Evolutionary conservation across 2,888 invertebrate species (phyloP).

Genomic region (Lottia scabra): DNA sequence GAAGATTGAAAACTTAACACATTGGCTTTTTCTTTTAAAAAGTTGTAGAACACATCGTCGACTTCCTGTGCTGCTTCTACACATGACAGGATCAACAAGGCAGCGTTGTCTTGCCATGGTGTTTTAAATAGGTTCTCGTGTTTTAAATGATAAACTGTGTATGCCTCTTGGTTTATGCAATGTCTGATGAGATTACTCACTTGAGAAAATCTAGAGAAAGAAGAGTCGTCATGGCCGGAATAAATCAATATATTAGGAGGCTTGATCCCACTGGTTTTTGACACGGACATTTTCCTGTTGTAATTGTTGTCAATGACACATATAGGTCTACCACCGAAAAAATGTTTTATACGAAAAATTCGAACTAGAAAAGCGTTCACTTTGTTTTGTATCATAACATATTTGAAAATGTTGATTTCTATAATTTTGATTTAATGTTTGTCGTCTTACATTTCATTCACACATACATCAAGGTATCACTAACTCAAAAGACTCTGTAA

Average conservation of each 20-base stretch:
- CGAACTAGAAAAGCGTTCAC: no score
- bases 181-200: constrained; percentile 47
- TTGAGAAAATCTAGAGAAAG: constrained; percentile 51
- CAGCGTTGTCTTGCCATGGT: constrained; percentile 65
- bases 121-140: constrained; percentile 51
- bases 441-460: no score
- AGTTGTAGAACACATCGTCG: constrained; percentile 47
- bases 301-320: no score
- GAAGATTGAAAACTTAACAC: constrained; percentile 48
- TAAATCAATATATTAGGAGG: constrained; percentile 68
- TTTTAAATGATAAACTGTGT: constrained; percentile 63
- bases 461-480: no score
- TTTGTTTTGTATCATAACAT: no score
- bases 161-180: constrained; percentile 56
- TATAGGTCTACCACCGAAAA: no score
- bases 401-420: no score
- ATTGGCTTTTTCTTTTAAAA: constrained; percentile 50
- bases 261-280: constrained; percentile 33
- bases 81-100: constrained; percentile 53
- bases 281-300: no score
- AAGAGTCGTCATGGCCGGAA: constrained; percentile 59
- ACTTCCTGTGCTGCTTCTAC: constrained; percentile 51
- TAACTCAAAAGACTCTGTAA: no score
- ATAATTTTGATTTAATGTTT: no score
- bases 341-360: no score